Base-by-base conservation (phyloP, 2,888 invertebrate species). In the Linnaemya tessellans region DNA sequence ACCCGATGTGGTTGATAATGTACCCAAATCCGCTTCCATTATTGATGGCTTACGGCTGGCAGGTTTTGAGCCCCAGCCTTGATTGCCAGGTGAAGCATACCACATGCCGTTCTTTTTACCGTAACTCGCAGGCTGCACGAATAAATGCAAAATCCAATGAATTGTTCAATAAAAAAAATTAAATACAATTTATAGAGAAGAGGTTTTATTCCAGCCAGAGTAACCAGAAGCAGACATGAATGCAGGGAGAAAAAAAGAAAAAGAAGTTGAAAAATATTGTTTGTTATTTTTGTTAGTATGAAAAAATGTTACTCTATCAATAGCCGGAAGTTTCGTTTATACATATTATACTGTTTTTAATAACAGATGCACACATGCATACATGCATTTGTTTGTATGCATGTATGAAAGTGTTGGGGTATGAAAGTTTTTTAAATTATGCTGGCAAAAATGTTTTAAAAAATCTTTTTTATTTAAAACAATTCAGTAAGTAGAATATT, bases 21-120 rank as follows among this genome's bases (percentile, higher is more conserved):
- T 95, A 88, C 92, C 92, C 89, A 92, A 90, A 90, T 96, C 96
- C 74, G 96, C 95, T 93, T 97, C 97, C 87, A 95, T 96, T 89
- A 97, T 96, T 87, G 97, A 96, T 88, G 96, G 96, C 93, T 97
- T 97, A 88, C 97, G 94, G 88, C 96, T 96, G 83, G 95, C 94
- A 68, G 95, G 95, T 88, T 96, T 95, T 86, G 96, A 95, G 94
- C 94, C 87, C 93, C 94, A 93, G 90, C 94, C 89, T 92, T 90
- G 91, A 90, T 89, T 93, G 88, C 93, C 94, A 49, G 95, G 95
- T 60, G 95, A 94, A 74, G 95, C 94, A 93, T 97, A 97, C 96
- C 97, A 97, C 93, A 96, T 96, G 87, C 97, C 97, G 94, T 97
- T 97, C 93, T 97, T 97, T 93, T 97, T 97, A 84, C 97, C 97